Conservation (phyloP, 2,113 vertebrate genomes). For the Dryoscopus gambensis region DNA sequence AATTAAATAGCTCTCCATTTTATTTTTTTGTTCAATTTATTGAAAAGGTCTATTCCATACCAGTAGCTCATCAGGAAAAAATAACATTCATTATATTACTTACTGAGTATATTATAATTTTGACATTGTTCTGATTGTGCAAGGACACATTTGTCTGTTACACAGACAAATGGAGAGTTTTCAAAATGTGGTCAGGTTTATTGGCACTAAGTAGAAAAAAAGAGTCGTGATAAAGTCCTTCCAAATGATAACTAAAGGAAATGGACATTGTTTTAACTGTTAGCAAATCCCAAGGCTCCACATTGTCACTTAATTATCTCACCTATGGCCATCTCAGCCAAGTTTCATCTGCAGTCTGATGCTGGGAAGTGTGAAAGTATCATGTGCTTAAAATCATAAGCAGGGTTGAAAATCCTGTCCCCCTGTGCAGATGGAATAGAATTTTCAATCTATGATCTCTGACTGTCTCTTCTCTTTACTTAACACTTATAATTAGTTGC, state of each 20-base stretch:
- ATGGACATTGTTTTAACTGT: not conserved
- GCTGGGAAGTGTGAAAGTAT: not conserved
- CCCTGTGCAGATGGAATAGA: not conserved
- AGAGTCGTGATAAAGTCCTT: not conserved
- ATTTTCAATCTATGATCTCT: not conserved
- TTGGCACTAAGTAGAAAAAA: not conserved
- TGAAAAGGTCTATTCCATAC: not conserved
- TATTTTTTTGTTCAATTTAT: not conserved
- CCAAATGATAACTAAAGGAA: not conserved
- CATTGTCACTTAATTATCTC: not conserved
- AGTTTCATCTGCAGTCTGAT: not conserved
- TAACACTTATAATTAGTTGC: not conserved
- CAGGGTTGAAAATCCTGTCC: not conserved
- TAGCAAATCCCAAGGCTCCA: not conserved
- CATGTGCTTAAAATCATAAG: slow-evolving; percentile 1
- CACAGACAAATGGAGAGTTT: not conserved
- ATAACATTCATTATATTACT: not conserved
- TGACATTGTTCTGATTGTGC: not conserved
- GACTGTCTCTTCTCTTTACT: not conserved
- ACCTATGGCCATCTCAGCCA: not conserved
- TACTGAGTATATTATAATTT: not conserved
- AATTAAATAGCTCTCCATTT: not conserved
- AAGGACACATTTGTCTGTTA: not conserved
- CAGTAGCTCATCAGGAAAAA: not conserved
- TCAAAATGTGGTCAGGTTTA: not conserved